These are phyloP conservation scores for Tachycineta bicolor DNA, from an alignment of 2,113 vertebrate genomes.

Conservation along the genomic window DNA sequence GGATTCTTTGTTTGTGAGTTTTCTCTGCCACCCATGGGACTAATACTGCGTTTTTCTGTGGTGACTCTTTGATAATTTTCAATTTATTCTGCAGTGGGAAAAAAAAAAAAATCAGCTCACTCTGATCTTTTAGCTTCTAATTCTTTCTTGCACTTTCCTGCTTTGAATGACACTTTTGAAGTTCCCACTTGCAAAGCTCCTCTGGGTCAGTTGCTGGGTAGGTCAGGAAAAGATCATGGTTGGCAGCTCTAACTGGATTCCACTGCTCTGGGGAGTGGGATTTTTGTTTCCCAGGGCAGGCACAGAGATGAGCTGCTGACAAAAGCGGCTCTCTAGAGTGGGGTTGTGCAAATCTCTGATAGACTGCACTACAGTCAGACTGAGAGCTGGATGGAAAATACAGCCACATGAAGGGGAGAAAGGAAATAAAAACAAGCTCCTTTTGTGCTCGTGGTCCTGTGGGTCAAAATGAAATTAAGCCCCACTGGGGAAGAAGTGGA, in stretches of 20 bases:
- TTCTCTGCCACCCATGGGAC: slow-evolving; percentile 1
- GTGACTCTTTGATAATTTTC: background rate
- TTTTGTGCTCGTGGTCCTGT: background rate
- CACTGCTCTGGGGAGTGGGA: background rate
- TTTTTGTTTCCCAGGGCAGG: background rate
- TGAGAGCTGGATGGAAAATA: background rate
- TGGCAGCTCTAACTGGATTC: background rate
- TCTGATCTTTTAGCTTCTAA: background rate
- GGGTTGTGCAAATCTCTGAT: background rate
- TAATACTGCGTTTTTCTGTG: slow-evolving; percentile 13
- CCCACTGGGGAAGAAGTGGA: background rate
- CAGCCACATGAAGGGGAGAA: background rate
- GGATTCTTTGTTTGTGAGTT: background rate
- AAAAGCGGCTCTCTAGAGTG: background rate
- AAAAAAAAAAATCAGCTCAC: slow-evolving; percentile 5
- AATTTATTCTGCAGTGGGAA: background rate
- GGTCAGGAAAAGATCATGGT: background rate
- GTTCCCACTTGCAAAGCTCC: slow-evolving; percentile 4
- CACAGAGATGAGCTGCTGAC: background rate
- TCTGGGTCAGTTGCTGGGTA: background rate
- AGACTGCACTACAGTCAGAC: background rate
- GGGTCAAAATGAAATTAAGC: background rate
- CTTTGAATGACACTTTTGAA: background rate
- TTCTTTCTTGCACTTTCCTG: background rate
- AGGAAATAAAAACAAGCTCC: background rate